Conservation (phyloP, 2,113 vertebrate species). For the Barbus barbus region DNA sequence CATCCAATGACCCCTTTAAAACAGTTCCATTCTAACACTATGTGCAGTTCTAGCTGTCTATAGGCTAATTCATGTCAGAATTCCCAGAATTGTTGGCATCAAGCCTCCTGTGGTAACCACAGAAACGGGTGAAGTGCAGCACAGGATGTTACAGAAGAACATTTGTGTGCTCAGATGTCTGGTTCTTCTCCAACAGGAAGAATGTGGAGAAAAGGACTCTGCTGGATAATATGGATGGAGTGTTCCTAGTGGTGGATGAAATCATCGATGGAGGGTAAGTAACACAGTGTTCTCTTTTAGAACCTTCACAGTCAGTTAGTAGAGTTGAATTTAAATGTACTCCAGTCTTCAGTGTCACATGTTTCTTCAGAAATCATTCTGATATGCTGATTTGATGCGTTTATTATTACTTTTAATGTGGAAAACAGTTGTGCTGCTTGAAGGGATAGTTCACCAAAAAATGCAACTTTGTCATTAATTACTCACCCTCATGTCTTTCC, state of each 20-base stretch:
- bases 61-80: neutral
- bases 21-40: too few relatives aligned
- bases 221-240: constrained; percentile 85
- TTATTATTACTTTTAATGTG: too few relatives aligned
- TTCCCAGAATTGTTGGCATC: neutral
- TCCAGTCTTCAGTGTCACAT: neutral
- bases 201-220: constrained; percentile 82
- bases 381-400: neutral
- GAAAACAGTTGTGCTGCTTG: too few relatives aligned
- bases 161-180: neutral
- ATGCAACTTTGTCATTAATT: too few relatives aligned
- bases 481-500: too few relatives aligned
- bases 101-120: neutral
- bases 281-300: neutral
- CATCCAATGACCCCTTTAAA: too few relatives aligned
- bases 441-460: too few relatives aligned
- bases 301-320: too few relatives aligned
- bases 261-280: constrained; percentile 85
- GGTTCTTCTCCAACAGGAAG: constrained; percentile 69
- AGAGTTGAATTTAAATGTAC: neutral
- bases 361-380: neutral
- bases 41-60: neutral
- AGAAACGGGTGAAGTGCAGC: constrained; percentile 8
- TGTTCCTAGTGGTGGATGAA: constrained; percentile 83
- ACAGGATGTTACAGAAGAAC: neutral